Conservation (phyloP, 2,113 vertebrate genomes). For the Siniperca chuatsi region DNA sequence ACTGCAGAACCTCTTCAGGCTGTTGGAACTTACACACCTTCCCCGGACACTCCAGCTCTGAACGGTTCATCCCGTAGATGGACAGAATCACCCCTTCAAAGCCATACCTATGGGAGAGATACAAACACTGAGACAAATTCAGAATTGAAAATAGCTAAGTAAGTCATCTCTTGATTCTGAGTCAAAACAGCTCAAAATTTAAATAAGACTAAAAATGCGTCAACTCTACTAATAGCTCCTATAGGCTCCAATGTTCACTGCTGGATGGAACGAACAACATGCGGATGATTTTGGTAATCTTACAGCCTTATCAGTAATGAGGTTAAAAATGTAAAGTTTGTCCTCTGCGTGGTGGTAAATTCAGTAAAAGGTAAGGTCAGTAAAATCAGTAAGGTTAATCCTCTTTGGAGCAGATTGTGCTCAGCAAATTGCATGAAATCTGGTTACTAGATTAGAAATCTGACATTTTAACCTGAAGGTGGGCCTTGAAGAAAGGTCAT, state of each 20-base stretch:
- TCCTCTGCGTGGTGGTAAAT: not conserved
- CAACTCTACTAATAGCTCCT: not conserved
- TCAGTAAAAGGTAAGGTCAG: not conserved
- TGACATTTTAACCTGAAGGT: too few relatives aligned
- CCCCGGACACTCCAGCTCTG: constrained; percentile 89
- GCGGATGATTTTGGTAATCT: not conserved
- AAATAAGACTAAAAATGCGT: not conserved
- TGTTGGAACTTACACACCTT: constrained; percentile 91
- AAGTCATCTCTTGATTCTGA: not conserved
- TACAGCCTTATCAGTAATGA: not conserved
- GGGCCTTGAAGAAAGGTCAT: too few relatives aligned
- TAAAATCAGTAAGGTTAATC: not conserved
- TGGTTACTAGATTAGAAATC: too few relatives aligned
- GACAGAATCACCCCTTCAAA: constrained; percentile 96
- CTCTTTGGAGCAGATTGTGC: too few relatives aligned
- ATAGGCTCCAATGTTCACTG: not conserved
- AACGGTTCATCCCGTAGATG: constrained; percentile 96
- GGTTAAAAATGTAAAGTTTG: not conserved
- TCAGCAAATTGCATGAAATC: too few relatives aligned
- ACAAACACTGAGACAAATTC: not conserved
- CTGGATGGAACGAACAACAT: not conserved
- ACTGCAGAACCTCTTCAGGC: constrained; percentile 91
- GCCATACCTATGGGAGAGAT: constrained; percentile 87
- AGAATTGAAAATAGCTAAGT: not conserved
- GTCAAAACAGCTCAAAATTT: not conserved